These are phyloP conservation scores for Serilophus lunatus DNA, from an alignment of 2,113 vertebrate genomes.

Conservation along the genomic window DNA sequence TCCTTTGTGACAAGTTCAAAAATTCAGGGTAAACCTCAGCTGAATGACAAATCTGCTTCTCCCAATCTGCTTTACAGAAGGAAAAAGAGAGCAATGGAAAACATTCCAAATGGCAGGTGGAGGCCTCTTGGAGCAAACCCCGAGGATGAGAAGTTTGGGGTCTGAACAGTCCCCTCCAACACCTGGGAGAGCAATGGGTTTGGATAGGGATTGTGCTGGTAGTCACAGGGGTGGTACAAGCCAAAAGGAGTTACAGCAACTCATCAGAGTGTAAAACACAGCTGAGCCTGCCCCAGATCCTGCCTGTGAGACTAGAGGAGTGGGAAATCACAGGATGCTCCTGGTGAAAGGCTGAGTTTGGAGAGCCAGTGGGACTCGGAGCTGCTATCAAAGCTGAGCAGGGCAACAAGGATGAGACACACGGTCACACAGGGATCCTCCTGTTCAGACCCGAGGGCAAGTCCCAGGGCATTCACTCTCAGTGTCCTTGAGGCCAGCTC, in stretches of 20 bases:
- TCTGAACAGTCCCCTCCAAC: background rate
- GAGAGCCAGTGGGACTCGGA: accelerated
- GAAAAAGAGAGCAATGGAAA: background rate
- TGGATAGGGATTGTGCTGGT: background rate
- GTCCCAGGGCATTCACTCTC: background rate
- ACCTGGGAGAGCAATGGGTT: background rate
- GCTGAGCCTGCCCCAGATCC: background rate
- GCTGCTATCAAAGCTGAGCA: background rate
- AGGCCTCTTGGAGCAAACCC: background rate
- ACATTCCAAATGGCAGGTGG: background rate
- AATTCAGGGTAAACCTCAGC: background rate
- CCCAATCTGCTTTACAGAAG: background rate
- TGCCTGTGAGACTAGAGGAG: accelerated
- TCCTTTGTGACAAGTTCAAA: background rate
- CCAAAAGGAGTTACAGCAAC: background rate
- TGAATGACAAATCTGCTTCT: background rate
- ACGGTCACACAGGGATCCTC: background rate
- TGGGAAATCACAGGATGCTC: background rate
- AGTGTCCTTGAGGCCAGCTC: background rate
- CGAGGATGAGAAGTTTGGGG: background rate
- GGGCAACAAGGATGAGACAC: accelerated
- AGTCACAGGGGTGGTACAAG: no score
- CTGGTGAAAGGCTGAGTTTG: background rate
- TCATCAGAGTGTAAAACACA: background rate
- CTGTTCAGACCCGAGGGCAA: background rate